Base-by-base conservation (phyloP, 53 echinoderm and acorn worm species). In the Paelopatides confundens region DNA sequence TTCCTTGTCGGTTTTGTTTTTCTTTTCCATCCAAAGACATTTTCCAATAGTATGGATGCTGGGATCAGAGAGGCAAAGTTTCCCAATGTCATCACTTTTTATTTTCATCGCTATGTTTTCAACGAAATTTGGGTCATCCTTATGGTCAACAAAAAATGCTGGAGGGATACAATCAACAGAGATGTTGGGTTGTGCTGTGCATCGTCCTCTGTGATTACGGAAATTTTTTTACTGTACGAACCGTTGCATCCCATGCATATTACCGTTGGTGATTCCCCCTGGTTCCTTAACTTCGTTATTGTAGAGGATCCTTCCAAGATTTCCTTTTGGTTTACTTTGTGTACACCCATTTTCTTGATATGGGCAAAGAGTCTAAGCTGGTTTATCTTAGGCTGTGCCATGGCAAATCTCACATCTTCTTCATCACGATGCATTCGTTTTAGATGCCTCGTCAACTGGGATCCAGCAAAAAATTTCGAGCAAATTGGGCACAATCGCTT, bases 1-100 rank as follows among this genome's bases (percentile, higher is more conserved):
- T 67, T 2, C 40, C 66, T 91, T 87, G 85, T 91, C 91, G 31
- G n/a, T 38, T 53, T 92, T 92, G 29, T 58, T 68, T 54, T 65
- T 26, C 31, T 86, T 82, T 30, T 92, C 89, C 27, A 81, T 31
- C 93, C 93, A 92, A 3, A 92, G 58, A 62, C 49, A 76, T 49
- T 85, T 87, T 21, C 92, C 88, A 77, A 92, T 40, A 39, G 29
- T 92, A 21, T 88, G 39, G 33, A 78, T 85, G 58, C n/a, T 58
- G 15, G 58, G 58, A 23, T 3, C 58, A 18, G 58, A n/a, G 5
- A 23, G 6, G n/a, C n/a, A 21, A 17, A 58, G 21, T 5, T 21
- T 23, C 5, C 58, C 58, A 58, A 58, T 21, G 6, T 58, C 58
- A 23, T 58, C 58, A 18, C 5, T 58, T 58, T 58, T 0, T 18